phyloP scores from a whole-genome alignment of 2,797 vertebrate species.

The Taenioides sp. region DNA sequence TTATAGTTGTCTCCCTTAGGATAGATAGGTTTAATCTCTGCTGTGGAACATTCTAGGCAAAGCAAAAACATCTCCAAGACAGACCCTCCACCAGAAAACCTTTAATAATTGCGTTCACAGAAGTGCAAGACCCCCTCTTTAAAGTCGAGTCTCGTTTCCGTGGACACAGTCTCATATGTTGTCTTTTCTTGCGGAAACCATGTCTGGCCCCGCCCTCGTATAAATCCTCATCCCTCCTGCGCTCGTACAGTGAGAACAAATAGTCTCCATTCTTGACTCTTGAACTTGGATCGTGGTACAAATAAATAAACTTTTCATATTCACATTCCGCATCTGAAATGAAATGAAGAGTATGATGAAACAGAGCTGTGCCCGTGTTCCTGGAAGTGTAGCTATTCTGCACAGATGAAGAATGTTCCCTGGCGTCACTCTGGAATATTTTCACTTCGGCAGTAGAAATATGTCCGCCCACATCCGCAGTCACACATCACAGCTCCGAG shows the following conservation, averaged over 20 bases:
- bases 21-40: too few species aligned
- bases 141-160: too few species aligned
- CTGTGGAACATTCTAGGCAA: too few species aligned
- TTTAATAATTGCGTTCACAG: too few species aligned
- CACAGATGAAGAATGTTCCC: constrained; percentile 9
- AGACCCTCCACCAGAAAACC: too few species aligned
- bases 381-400: neutral
- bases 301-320: constrained; percentile 19
- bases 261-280: neutral
- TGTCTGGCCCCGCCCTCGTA: too few species aligned
- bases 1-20: too few species aligned
- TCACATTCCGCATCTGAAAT: neutral
- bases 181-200: too few species aligned
- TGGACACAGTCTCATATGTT: too few species aligned
- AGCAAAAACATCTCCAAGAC: too few species aligned
- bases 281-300: neutral
- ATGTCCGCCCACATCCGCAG: neutral
- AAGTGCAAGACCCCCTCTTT: too few species aligned
- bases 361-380: neutral
- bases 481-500: constrained; percentile 13
- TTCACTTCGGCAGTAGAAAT: constrained; percentile 7
- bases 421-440: neutral
- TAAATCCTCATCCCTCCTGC: neutral
- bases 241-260: neutral
- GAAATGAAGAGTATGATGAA: neutral